These are phyloP conservation scores for Plusia festucae DNA, from an alignment of 2,888 invertebrate species.

Conservation along the genomic window DNA sequence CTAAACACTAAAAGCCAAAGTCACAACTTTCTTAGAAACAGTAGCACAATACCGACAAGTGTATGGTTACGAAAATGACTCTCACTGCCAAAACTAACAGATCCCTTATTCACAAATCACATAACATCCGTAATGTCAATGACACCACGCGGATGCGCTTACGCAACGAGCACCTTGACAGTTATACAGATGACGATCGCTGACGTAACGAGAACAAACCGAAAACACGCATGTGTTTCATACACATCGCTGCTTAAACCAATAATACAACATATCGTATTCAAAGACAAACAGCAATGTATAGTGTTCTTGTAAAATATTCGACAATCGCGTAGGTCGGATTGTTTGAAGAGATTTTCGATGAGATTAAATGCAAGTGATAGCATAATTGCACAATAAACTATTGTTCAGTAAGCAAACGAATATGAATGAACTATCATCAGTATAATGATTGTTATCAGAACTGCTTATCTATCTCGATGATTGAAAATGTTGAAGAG, in stretches of 20 bases:
- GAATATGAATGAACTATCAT: constrained; percentile 81
- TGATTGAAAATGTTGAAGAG: constrained; percentile 71
- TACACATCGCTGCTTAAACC: constrained; percentile 53
- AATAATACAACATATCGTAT: constrained; percentile 2
- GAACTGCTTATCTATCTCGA: constrained; percentile 52
- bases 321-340: constrained; percentile 58
- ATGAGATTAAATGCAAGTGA: constrained; percentile 82
- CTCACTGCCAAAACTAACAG: constrained; percentile 74
- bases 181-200: constrained; percentile 74
- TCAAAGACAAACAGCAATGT: constrained; percentile 51
- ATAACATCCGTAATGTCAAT: constrained; percentile 84
- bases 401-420: constrained; percentile 77
- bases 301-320: constrained; percentile 42
- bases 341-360: constrained; percentile 70
- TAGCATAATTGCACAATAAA: constrained; percentile 85
- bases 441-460: constrained; percentile 73
- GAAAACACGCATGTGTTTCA: constrained; percentile 49
- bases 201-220: constrained; percentile 69
- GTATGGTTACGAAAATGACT: constrained; percentile 42
- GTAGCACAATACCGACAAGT: constrained; percentile 37
- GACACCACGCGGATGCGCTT: constrained; percentile 84
- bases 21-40: constrained; percentile 32
- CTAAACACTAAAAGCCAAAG: not conserved
- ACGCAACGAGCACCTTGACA: constrained; percentile 86
- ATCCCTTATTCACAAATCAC: constrained; percentile 68